These are phyloP conservation scores for Rhaphigaster nebulosa DNA, from an alignment of 2,888 invertebrate species.

Conservation along the genomic window DNA sequence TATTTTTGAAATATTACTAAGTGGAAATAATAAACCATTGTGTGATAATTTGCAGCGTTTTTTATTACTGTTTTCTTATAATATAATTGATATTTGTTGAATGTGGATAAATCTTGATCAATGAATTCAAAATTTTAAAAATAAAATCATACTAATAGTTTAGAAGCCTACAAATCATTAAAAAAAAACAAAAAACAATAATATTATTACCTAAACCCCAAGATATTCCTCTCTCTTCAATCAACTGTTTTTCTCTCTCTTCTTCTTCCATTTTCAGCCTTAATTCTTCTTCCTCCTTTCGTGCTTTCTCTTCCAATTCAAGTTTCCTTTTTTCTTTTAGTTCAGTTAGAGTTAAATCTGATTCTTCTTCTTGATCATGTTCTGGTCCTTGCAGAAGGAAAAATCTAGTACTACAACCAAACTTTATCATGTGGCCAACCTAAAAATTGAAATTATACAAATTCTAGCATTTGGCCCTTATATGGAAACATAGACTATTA, in stretches of 20 bases:
- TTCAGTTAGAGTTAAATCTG: conserved; percentile 83
- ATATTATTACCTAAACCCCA: conserved; percentile 89
- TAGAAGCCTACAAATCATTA: no score
- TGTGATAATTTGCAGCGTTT: no score
- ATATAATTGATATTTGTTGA: no score
- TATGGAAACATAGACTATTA: neutral
- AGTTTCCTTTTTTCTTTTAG: conserved; percentile 71
- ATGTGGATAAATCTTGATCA: no score
- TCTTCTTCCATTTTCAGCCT: conserved; percentile 62
- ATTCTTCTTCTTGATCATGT: conserved; percentile 89
- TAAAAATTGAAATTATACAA: conserved; percentile 55
- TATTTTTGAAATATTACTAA: no score
- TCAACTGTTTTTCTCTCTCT: conserved; percentile 62
- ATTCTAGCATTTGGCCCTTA: neutral
- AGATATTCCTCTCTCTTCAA: conserved; percentile 76
- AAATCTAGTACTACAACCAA: conserved; percentile 89
- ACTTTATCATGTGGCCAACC: conserved; percentile 93
- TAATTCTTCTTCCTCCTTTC: conserved; percentile 65
- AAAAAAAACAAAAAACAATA: no score
- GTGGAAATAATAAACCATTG: no score
- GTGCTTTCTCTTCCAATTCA: conserved; percentile 60
- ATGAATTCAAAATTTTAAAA: no score
- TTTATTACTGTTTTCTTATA: no score
- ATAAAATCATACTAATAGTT: no score
- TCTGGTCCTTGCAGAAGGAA: conserved; percentile 88